Conservation (phyloP, 2,888 invertebrate genomes). For the Petrophora chlorosata region DNA sequence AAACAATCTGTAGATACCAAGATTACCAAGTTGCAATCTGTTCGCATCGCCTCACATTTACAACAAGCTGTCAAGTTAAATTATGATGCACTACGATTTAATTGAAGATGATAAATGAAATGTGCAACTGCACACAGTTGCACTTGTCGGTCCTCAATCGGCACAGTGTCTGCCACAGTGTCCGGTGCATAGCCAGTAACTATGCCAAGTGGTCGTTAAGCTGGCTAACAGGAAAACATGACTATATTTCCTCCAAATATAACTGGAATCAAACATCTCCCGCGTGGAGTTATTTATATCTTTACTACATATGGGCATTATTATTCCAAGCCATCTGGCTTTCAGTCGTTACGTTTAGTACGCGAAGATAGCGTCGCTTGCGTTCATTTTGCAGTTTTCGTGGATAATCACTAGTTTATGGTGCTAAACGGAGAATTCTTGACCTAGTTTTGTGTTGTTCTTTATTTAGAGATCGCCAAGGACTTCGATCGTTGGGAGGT, state of each 20-base stretch:
- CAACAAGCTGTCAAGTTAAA: conserved; percentile 5
- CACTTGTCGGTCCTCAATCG: not conserved
- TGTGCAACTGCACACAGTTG: not conserved
- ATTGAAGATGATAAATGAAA: not conserved
- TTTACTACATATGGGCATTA: conserved; percentile 67
- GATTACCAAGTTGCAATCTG: not conserved
- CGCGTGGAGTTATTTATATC: conserved; percentile 76
- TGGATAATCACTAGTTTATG: conserved; percentile 41
- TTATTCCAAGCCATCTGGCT: conserved; percentile 69
- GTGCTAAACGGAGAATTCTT: conserved; percentile 56
- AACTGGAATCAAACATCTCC: conserved; percentile 68
- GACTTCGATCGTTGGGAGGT: conserved; percentile 57
- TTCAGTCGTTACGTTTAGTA: conserved; percentile 52
- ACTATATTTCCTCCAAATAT: conserved; percentile 62
- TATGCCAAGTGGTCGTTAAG: conserved; percentile 8
- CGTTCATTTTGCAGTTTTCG: conserved; percentile 37
- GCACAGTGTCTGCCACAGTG: not conserved
- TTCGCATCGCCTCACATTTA: not conserved
- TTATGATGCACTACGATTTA: conserved; percentile 3
- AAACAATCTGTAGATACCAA: not conserved
- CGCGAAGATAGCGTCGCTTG: conserved; percentile 43
- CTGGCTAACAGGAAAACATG: conserved; percentile 52
- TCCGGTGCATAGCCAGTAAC: conserved; percentile 8
- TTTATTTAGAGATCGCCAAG: conserved; percentile 59
- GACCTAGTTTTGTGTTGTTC: conserved; percentile 63